Evolutionary conservation across 2,888 invertebrate species (phyloP), one percentile per base, ranked within the genome.

Genomic region (Eupelmus urozonus): DNA sequence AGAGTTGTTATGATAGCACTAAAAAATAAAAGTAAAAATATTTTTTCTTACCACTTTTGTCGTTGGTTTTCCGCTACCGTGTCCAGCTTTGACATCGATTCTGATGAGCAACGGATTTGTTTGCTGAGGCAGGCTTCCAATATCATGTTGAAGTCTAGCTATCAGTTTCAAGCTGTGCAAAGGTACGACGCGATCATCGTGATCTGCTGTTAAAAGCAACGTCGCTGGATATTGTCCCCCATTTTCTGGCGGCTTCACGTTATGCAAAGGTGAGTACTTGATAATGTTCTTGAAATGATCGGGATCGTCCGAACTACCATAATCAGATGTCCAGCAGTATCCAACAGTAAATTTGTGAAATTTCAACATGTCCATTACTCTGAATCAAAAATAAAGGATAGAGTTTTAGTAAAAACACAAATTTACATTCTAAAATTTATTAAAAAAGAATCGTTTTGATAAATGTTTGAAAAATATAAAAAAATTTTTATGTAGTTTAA

Each of bases 341-440:
- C 98, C 99, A 87, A 99, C 97, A 5, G 99, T 99, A 90, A 99
- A 98, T 91, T 98, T 98, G 90, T 99, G 98, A 91, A 96, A 99
- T 74, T 98, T 93, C 80, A 99, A 91, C 98, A 99, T 97, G 91
- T 99, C 99, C 91, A 98, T 92, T 1, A 99, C 98, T 16, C 98
- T 98, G 11, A 29, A 42, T 5, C 2, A 13, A 42, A 49, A 40
- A 13, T 63, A n/a, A 49, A 29, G 73, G n/a, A 53, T 20, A 18
- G 13, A 53, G 18, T 57, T 51, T n/a, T 9, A 49, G 49, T 42
- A 20, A 42, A 16, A 34, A 34, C 16, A 27, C 2, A 27, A 76
- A 23, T 59, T 62, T 9, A 11, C 18, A 49, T 18, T 62, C 13
- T 27, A 18, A 53, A 1, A 27, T 2, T 23, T 1, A 13, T 51